These are phyloP conservation scores for Alexandromys fortis DNA, from an alignment of 2,113 vertebrate species.

Conservation along the genomic window DNA sequence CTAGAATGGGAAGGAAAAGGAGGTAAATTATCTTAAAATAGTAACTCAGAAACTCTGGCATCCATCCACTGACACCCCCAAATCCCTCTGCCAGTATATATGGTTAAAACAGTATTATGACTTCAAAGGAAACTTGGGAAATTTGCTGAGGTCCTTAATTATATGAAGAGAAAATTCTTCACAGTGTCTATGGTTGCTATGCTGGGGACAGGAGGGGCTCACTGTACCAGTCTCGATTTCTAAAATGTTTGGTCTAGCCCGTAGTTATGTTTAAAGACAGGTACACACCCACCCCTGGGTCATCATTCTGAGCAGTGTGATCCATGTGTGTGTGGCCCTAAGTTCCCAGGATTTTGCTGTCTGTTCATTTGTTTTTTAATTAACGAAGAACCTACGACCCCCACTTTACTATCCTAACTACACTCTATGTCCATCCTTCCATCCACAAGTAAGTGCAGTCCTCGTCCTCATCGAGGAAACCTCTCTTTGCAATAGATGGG, in stretches of 20 bases:
- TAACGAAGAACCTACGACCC: neutral
- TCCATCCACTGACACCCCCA: neutral
- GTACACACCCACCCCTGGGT: neutral
- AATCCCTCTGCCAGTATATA: neutral
- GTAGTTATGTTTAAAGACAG: neutral
- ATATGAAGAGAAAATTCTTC: neutral
- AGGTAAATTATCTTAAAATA: neutral
- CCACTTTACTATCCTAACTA: neutral
- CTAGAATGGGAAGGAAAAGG: slow-evolving; percentile 74
- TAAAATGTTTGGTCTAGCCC: neutral
- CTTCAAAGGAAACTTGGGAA: neutral
- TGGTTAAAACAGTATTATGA: neutral
- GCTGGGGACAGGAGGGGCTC: rapidly evolving
- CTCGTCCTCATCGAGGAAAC: neutral
- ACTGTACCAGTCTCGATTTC: neutral
- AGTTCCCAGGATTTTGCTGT: neutral
- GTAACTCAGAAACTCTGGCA: neutral
- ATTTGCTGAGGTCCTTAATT: neutral
- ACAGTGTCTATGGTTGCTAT: rapidly evolving
- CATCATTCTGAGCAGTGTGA: neutral
- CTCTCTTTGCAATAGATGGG: neutral
- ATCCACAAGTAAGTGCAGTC: neutral
- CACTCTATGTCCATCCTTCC: neutral
- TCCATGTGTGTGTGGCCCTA: neutral
- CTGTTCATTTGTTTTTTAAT: neutral